Evolutionary conservation across 2,113 vertebrate species (phyloP).

Genomic region (Trachemys scripta): DNA sequence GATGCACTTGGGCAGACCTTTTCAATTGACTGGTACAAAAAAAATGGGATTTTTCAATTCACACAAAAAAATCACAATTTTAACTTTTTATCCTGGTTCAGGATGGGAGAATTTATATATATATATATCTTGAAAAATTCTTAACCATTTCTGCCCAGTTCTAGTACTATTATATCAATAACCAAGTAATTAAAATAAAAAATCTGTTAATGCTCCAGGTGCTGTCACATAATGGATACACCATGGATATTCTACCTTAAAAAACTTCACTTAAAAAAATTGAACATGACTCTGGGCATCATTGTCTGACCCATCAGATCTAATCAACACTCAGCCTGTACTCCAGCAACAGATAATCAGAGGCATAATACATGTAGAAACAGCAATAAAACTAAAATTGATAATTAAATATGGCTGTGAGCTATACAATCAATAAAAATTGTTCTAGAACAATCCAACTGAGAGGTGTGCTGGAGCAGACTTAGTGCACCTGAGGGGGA

Average conservation of each 20-base stretch:
- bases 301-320: rapidly evolving
- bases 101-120: too few relatives aligned
- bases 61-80: too few relatives aligned
- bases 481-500: not conserved
- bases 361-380: not conserved
- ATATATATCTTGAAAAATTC: too few relatives aligned
- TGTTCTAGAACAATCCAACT: not conserved
- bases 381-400: not conserved
- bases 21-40: too few relatives aligned
- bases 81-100: too few relatives aligned
- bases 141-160: not conserved
- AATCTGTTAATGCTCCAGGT: rapidly evolving
- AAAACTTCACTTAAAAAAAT: not conserved
- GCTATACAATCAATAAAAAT: not conserved
- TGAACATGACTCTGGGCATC: not conserved
- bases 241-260: not conserved
- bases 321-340: not conserved
- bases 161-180: not conserved
- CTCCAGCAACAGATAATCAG: not conserved
- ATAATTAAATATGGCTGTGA: not conserved
- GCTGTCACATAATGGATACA: not conserved
- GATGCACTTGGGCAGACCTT: not conserved
- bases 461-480: not conserved
- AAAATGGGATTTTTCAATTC: too few relatives aligned
- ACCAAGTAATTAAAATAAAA: not conserved